Evolutionary conservation across 2,888 invertebrate genomes (phyloP).

Genomic region (Scrobipalpa atriplicella): DNA sequence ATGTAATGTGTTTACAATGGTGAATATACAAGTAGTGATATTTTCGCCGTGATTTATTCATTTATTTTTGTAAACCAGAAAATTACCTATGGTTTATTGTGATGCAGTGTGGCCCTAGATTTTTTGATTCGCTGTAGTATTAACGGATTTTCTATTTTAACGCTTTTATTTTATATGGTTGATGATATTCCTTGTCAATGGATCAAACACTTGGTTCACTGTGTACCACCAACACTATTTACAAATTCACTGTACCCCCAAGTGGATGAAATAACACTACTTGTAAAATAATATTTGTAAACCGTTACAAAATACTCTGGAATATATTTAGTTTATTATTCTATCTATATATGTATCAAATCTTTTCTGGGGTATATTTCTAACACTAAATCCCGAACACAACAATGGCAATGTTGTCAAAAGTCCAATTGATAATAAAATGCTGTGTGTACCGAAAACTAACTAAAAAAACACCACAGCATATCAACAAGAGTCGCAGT

Average conservation of each 20-base stretch:
- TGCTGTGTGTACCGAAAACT: constrained; percentile 41
- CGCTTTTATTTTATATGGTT: too few species aligned
- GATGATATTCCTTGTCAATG: background rate
- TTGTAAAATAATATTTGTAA: constrained; percentile 10
- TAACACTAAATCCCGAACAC: constrained; percentile 34
- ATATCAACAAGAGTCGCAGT: constrained; percentile 79
- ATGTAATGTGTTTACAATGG: constrained; percentile 15
- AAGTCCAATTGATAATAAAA: constrained; percentile 78
- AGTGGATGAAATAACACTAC: background rate
- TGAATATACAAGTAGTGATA: background rate
- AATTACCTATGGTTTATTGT: too few species aligned
- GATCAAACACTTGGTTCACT: background rate
- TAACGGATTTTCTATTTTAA: too few species aligned
- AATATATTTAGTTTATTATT: constrained; percentile 27
- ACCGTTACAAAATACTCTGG: constrained; percentile 28
- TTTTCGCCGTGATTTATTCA: background rate
- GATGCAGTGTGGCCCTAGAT: too few species aligned
- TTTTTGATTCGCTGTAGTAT: too few species aligned
- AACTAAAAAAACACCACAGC: constrained; percentile 60
- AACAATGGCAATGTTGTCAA: constrained; percentile 77
- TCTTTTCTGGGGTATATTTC: constrained; percentile 38
- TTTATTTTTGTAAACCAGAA: background rate
- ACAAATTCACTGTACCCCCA: background rate
- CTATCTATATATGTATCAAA: constrained; percentile 47
- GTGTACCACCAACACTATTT: background rate